These are phyloP conservation scores for Labeo catla DNA, from an alignment of 2,113 vertebrate species.

Conservation along the genomic window DNA sequence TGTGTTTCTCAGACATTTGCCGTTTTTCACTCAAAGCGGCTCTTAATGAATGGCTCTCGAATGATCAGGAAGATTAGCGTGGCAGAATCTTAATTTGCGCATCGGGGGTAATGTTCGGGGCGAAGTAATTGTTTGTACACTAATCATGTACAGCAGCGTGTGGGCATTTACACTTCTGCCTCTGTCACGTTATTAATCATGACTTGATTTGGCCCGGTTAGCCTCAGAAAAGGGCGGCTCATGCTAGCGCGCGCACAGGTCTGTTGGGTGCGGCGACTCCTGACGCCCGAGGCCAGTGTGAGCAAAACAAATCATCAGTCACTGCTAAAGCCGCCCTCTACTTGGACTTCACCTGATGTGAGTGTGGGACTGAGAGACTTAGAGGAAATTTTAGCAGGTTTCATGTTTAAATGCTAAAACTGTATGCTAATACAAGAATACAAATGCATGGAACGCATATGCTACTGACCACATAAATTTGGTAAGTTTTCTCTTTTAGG, in stretches of 20 bases:
- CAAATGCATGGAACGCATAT: no score
- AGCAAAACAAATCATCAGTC: constrained; percentile 36
- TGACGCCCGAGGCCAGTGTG: constrained; percentile 10
- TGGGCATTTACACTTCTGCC: constrained; percentile 18
- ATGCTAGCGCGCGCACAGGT: background rate
- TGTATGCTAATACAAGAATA: background rate
- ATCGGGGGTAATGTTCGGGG: background rate
- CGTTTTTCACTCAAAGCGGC: background rate
- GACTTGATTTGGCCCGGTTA: background rate
- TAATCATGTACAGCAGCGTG: background rate
- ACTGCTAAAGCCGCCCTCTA: background rate
- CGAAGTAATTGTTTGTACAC: constrained; percentile 31
- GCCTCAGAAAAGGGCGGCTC: background rate
- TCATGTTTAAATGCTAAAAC: background rate
- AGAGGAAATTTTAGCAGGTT: background rate
- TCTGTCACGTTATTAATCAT: constrained; percentile 31
- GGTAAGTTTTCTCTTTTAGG: no score
- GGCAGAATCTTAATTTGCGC: background rate
- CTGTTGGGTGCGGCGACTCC: background rate
- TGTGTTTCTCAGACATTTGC: background rate
- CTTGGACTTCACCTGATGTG: background rate
- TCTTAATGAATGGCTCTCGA: background rate
- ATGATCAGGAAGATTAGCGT: constrained; percentile 7
- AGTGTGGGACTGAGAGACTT: background rate
- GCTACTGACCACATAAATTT: no score